Evolutionary conservation across 2,113 vertebrate species (phyloP), one percentile per base, ranked within the genome.

Genomic region (Etheostoma spectabile): DNA sequence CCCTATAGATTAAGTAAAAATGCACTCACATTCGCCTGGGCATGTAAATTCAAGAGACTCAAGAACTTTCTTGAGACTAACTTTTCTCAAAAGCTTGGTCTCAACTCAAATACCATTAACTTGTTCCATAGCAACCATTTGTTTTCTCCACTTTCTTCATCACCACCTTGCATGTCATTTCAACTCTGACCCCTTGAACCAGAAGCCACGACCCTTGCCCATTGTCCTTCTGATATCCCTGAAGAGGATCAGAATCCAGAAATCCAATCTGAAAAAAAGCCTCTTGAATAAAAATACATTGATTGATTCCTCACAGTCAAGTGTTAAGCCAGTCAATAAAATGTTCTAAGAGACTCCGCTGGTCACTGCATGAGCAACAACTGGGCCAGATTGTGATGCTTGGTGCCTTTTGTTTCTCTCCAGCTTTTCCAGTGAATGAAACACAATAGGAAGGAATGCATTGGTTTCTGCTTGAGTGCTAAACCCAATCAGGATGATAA

Each of bases 401-500:
- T 22, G 0, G 69, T 0, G 11, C 19, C 87, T 69, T 92, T 94
- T 95, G 92, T 95, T 88, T 82, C 77, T 88, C 83, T 65, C 70
- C 71, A 87, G 87, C 90, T 93, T 88, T 79, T 86, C 85, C 63
- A 24, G 56, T 86, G 86, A 89, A 92, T 80, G 77, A 78, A 83
- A 77, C 84, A 94, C 92, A 91, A 93, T 90, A 52, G 87, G 85
- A 89, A 92, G 92, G 93, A 95, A 94, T 93, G 92, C 89, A 80
- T 53, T 87, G 80, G 83, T 92, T 90, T 93, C 85, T 89, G 89
- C 74, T 87, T 90, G 87, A 88, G 89, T 89, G 87, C 88, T 94
- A 92, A 94, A 95, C 92, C 93, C 89, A 92, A 92, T 91, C 86
- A 89, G 84, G 91, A 84, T 83, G 87, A 94, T 93, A 94, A 95